Evolutionary conservation across 2,113 vertebrate species (phyloP).

Genomic region (Caranx ignobilis): DNA sequence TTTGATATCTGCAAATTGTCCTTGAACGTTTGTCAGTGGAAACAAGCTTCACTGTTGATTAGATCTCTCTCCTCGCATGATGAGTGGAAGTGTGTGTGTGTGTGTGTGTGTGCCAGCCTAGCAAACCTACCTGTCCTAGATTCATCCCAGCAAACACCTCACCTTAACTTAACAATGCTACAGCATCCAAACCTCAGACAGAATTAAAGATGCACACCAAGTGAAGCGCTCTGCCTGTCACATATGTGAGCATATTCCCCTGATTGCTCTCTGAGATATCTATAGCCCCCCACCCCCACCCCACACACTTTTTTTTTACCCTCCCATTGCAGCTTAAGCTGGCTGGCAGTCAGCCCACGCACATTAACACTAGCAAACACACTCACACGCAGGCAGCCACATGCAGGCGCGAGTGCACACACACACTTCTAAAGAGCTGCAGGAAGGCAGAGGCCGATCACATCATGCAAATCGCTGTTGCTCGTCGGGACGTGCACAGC

Average conservation of each 20-base stretch:
- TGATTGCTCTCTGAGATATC: slow-evolving; percentile 70
- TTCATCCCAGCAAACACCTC: slow-evolving; percentile 56
- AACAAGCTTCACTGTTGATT: slow-evolving; percentile 40
- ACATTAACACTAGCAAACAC: slow-evolving; percentile 59
- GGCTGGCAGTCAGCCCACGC: slow-evolving; percentile 62
- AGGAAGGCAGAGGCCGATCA: slow-evolving; percentile 74
- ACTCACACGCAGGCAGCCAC: slow-evolving; percentile 50
- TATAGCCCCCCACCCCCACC: slow-evolving; percentile 42
- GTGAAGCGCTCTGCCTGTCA: slow-evolving; percentile 54
- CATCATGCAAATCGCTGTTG: slow-evolving; percentile 78
- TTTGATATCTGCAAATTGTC: slow-evolving; percentile 35
- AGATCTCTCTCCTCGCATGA: slow-evolving; percentile 46
- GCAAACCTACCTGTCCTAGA: slow-evolving; percentile 53
- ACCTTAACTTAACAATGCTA: slow-evolving; percentile 37
- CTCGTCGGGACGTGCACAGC: slow-evolving; percentile 66
- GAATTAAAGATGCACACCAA: slow-evolving; percentile 64
- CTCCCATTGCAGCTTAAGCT: slow-evolving; percentile 58
- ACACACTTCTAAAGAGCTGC: slow-evolving; percentile 69
- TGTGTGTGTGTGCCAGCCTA: slow-evolving; percentile 27
- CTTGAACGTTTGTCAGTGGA: slow-evolving; percentile 24
- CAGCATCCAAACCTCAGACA: slow-evolving; percentile 51
- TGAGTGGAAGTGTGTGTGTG: slow-evolving; percentile 57
- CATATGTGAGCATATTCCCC: slow-evolving; percentile 59
- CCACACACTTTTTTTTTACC: background rate
- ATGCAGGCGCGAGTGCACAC: slow-evolving; percentile 9